Base-by-base conservation (phyloP, 2,888 invertebrate genomes). In the Sceliomorpha sp. region DNA sequence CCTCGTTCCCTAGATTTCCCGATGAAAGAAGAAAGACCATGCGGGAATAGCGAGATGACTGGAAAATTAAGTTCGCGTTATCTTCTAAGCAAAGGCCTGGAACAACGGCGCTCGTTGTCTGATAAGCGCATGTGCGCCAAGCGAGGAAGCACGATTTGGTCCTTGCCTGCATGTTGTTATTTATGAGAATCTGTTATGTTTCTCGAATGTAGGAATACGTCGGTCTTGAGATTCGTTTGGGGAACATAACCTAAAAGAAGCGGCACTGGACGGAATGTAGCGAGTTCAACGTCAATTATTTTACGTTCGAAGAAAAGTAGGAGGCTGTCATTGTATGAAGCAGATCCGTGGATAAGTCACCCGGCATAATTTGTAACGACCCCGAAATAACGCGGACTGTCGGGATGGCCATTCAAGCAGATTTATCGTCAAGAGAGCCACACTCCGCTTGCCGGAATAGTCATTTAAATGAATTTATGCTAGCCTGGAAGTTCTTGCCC, bases 401-500 rank as follows among this genome's bases (percentile, higher is more conserved):
- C 59, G 55, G 55, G 53, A 70, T 71, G 63, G 72, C 66, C 68
- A 64, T 75, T 75, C 58, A 58, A 42, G 45, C 31, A 45, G 51
- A 74, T 76, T 76, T 74, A 76, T 74, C 58, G 70, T 55, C 56
- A 63, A 48, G 72, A 67, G 69, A 71, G 70, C 63, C 64, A 59
- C 66, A 68, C 62, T 64, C 27, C 40, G 55, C 62, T 63, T 56
- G 68, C 62, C 62, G 68, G 70, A 51, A 56, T 58, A 73, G 70
- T 74, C 69, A 63, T 72, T 76, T 67, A 70, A 73, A 76, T 74
- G 68, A 73, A 76, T 76, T 74, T 73, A 73, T 74, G 72, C 64
- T 32, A 36, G 55, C 45, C 63, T 64, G 59, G 64, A 64, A 64
- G 67, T 72, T 64, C 51, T 68, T 72, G 40, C 47, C 26, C 44